These are phyloP conservation scores for Cherax quadricarinatus DNA, from an alignment of 1,140 invertebrate genomes.

Conservation along the genomic window DNA sequence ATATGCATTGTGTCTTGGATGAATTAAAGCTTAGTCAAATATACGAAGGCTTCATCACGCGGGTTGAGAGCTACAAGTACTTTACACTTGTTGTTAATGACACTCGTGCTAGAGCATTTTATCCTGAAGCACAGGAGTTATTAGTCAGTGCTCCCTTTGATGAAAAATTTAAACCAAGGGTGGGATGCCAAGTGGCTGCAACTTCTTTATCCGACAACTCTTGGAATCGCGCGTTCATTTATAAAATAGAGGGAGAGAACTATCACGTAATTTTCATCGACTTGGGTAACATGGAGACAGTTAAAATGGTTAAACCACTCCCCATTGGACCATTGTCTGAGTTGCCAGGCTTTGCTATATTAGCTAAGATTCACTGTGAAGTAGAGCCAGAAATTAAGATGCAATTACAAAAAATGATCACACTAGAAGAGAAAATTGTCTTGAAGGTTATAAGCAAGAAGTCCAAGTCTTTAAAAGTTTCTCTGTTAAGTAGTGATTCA, in stretches of 20 bases:
- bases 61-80: neutral
- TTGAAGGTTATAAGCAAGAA: constrained; percentile 23
- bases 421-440: neutral
- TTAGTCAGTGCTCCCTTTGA: neutral
- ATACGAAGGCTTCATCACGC: constrained; percentile 2
- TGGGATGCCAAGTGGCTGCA: neutral
- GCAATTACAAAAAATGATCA: neutral
- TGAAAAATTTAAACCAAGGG: neutral
- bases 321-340: constrained; percentile 19
- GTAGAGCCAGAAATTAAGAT: neutral
- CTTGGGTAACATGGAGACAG: neutral
- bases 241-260: neutral
- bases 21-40: neutral
- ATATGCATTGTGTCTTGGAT: too few relatives aligned
- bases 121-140: neutral
- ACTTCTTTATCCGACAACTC: neutral
- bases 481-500: neutral
- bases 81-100: neutral
- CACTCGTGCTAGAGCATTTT: neutral
- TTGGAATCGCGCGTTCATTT: neutral
- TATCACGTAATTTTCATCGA: neutral
- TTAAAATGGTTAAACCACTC: neutral
- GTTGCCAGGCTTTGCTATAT: neutral
- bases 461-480: neutral
- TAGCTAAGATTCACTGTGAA: neutral